Conservation (phyloP, 2,797 vertebrate species). For the Pelochelys cantorii region DNA sequence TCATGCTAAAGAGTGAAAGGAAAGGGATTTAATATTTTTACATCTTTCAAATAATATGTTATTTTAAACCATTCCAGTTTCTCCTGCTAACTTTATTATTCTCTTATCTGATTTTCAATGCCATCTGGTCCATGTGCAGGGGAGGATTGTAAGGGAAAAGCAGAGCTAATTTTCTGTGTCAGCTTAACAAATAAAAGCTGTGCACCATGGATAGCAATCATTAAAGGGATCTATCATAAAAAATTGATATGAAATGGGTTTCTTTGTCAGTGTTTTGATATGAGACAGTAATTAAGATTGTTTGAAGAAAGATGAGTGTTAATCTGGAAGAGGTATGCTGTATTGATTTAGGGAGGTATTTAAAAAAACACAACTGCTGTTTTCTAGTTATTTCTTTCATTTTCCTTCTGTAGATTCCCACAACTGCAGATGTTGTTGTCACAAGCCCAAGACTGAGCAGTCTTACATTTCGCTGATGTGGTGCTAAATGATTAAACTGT, state of each 20-base stretch:
- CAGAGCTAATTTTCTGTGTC: slow-evolving; percentile 68
- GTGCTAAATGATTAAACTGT: slow-evolving; percentile 4
- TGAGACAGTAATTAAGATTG: slow-evolving; percentile 68
- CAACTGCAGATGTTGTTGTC: slow-evolving; percentile 45
- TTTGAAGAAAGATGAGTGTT: slow-evolving; percentile 62
- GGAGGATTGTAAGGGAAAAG: slow-evolving; percentile 59
- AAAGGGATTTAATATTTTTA: slow-evolving; percentile 53
- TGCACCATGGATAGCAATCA: slow-evolving; percentile 44
- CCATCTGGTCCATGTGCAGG: slow-evolving; percentile 39
- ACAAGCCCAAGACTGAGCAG: slow-evolving; percentile 15
- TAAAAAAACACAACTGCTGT: slow-evolving; percentile 30
- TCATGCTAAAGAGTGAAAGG: slow-evolving; percentile 49
- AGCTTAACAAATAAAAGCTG: slow-evolving; percentile 74
- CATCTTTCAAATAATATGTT: slow-evolving; percentile 47
- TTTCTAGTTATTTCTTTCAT: slow-evolving; percentile 34
- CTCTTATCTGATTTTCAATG: slow-evolving; percentile 54
- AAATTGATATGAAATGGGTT: slow-evolving; percentile 64
- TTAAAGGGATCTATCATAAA: slow-evolving; percentile 65
- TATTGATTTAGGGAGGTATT: slow-evolving; percentile 61
- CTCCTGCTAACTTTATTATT: slow-evolving; percentile 48
- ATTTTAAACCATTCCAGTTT: slow-evolving; percentile 68
- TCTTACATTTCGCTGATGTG: neutral
- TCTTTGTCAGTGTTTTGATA: slow-evolving; percentile 66
- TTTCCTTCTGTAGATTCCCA: neutral
- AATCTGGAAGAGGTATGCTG: slow-evolving; percentile 19